These are phyloP conservation scores for Willisornis vidua DNA, from an alignment of 2,113 vertebrate species.

Conservation along the genomic window DNA sequence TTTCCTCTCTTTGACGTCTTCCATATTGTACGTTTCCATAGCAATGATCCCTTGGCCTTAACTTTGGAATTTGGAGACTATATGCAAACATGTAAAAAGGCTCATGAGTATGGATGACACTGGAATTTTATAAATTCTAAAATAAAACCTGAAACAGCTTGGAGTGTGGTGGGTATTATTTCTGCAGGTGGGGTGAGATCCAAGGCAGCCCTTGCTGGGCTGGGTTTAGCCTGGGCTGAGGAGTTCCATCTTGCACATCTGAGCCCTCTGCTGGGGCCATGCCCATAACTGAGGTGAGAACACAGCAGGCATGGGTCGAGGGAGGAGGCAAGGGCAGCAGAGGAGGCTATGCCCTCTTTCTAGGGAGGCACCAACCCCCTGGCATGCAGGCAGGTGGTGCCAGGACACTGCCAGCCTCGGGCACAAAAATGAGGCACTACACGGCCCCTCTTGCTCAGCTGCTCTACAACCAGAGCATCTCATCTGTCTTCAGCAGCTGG, in stretches of 20 bases:
- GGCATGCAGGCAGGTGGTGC: too few relatives aligned
- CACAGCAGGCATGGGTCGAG: fast-evolving
- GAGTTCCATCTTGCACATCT: fast-evolving
- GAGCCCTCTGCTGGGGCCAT: fast-evolving
- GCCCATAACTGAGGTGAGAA: too few relatives aligned
- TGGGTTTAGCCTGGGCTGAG: not conserved
- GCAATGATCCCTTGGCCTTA: conserved; percentile 95
- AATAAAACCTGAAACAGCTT: conserved; percentile 81
- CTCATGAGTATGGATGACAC: conserved; percentile 88
- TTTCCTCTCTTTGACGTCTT: conserved; percentile 86
- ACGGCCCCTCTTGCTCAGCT: not conserved
- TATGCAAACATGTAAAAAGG: conserved; percentile 91
- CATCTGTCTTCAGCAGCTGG: fast-evolving
- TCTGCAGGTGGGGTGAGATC: not conserved
- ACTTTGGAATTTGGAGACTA: conserved; percentile 89
- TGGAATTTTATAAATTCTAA: conserved; percentile 97
- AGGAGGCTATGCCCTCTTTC: fast-evolving
- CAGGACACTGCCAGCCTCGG: fast-evolving
- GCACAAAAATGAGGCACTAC: not conserved
- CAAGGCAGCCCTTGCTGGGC: not conserved
- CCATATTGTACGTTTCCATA: conserved; percentile 84
- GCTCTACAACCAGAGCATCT: fast-evolving
- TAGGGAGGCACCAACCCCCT: fast-evolving
- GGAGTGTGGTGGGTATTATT: conserved; percentile 13
- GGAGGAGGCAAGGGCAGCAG: not conserved